Evolutionary conservation across 2,797 vertebrate genomes (phyloP).

Genomic region (Onychomys torridus): DNA sequence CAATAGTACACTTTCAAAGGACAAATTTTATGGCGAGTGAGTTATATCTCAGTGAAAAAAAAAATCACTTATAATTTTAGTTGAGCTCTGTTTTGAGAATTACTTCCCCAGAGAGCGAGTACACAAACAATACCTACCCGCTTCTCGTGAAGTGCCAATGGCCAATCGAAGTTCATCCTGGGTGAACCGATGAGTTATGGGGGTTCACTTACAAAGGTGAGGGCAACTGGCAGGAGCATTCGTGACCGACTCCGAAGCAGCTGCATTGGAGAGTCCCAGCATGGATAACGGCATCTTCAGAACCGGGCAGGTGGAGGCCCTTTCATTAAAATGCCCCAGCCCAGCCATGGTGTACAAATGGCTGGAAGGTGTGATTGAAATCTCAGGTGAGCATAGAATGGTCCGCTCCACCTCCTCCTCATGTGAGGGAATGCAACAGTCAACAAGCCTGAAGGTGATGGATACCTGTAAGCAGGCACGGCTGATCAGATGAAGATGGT

Average conservation of each 20-base stretch:
- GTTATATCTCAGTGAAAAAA: slow-evolving; percentile 42
- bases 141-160: not conserved
- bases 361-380: not conserved
- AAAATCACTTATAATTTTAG: slow-evolving; percentile 25
- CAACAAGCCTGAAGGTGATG: not conserved
- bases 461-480: not conserved
- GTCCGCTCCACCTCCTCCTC: no score
- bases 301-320: not conserved
- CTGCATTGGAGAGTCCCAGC: not conserved
- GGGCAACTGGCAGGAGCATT: not conserved
- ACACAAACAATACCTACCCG: not conserved
- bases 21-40: slow-evolving; percentile 35
- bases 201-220: not conserved
- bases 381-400: not conserved
- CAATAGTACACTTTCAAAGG: not conserved
- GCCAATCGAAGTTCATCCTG: not conserved
- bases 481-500: not conserved
- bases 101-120: not conserved
- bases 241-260: not conserved
- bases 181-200: not conserved
- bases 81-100: not conserved
- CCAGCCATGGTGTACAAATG: not conserved
- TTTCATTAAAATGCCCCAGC: not conserved
- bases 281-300: not conserved
- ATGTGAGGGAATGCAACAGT: not conserved